phyloP scores from a whole-genome alignment of 2,113 vertebrate genomes.

The Proterorhinus semilunaris region DNA sequence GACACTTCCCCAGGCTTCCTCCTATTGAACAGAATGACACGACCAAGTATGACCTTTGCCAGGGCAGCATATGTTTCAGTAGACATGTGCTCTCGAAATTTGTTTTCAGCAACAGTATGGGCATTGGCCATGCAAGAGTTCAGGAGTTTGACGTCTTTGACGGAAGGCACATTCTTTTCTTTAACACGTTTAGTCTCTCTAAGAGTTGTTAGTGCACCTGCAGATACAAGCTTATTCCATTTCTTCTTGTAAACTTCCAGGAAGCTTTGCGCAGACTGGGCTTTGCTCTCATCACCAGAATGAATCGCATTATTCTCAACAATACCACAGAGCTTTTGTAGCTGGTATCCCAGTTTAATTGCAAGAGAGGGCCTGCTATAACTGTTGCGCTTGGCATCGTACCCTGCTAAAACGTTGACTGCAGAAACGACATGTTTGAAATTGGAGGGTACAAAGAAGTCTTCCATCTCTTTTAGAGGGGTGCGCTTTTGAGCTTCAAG shows the following conservation, averaged over 20 bases:
- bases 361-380: conserved; percentile 47
- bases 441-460: conserved; percentile 54
- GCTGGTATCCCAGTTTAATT: conserved; percentile 54
- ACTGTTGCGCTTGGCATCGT: conserved; percentile 32
- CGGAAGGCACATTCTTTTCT: conserved; percentile 23
- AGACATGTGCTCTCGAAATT: conserved; percentile 24
- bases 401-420: conserved; percentile 57
- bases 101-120: conserved; percentile 36
- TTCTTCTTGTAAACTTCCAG: conserved; percentile 42
- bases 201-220: conserved; percentile 22
- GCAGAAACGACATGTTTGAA: conserved; percentile 57
- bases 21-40: conserved; percentile 48
- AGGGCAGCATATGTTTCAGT: conserved; percentile 39
- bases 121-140: conserved; percentile 42
- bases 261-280: conserved; percentile 43
- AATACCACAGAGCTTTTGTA: conserved; percentile 58
- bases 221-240: conserved; percentile 51
- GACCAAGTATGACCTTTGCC: conserved; percentile 28
- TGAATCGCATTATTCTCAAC: conserved; percentile 37
- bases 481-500: conserved; percentile 49
- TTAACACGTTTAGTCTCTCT: conserved; percentile 14
- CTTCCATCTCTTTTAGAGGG: conserved; percentile 49
- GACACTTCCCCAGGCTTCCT: conserved; percentile 31
- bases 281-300: conserved; percentile 9
- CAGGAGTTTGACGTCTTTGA: conserved; percentile 40